phyloP scores from a whole-genome alignment of 2,797 vertebrate genomes.

The Alauda arvensis region DNA sequence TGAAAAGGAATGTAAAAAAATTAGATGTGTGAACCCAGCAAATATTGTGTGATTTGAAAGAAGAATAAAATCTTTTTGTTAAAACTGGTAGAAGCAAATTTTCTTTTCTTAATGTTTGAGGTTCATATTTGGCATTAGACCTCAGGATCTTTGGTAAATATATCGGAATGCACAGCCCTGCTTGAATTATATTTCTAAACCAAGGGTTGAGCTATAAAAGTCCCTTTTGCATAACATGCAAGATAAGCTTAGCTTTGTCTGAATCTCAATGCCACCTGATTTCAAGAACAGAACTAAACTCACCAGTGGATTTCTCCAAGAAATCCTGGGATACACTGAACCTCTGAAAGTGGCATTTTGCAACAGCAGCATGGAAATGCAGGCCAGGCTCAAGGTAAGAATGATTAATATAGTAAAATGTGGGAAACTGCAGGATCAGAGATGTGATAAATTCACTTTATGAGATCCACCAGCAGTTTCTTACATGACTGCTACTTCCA shows the following conservation, averaged over 20 bases:
- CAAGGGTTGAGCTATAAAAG: neutral
- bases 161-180: neutral
- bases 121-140: neutral
- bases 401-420: neutral
- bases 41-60: neutral
- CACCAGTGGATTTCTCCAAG: neutral
- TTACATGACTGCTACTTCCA: neutral
- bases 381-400: neutral
- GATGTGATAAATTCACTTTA: neutral
- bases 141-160: neutral
- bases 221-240: neutral
- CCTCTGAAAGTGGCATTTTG: neutral
- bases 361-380: neutral
- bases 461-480: neutral
- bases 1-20: neutral
- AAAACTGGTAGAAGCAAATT: neutral
- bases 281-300: neutral
- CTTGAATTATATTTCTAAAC: neutral
- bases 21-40: neutral
- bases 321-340: neutral
- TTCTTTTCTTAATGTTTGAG: neutral
- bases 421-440: neutral
- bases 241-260: neutral
- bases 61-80: neutral
- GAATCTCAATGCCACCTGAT: neutral